Conservation (phyloP, 2,888 invertebrate genomes). For the Philereme vetulata region DNA sequence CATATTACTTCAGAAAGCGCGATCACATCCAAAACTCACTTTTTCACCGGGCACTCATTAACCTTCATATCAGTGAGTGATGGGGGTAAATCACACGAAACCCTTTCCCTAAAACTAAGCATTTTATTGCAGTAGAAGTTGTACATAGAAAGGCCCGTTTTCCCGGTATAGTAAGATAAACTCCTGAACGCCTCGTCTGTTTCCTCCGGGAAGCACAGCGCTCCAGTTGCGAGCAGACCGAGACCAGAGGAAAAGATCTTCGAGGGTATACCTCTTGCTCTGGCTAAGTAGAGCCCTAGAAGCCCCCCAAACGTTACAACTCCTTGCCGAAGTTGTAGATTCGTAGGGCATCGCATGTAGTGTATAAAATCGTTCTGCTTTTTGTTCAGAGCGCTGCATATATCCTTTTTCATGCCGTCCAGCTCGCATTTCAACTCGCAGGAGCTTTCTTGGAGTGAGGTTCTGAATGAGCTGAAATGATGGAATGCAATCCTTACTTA, state of each 20-base stretch:
- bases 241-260: constrained; percentile 46
- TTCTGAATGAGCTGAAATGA: constrained; percentile 34
- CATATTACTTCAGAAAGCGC: too few relatives aligned
- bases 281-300: constrained; percentile 44
- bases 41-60: constrained; percentile 40
- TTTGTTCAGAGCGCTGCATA: constrained; percentile 20
- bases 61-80: constrained; percentile 25
- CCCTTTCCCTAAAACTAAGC: constrained; percentile 44
- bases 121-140: constrained; percentile 46
- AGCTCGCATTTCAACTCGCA: constrained; percentile 35
- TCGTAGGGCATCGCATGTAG: constrained; percentile 55
- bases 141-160: constrained; percentile 39
- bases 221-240: constrained; percentile 53
- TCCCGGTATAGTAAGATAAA: constrained; percentile 40
- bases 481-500: background rate
- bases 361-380: constrained; percentile 44
- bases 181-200: constrained; percentile 58
- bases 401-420: constrained; percentile 26
- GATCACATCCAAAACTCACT: background rate
- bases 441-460: constrained; percentile 23
- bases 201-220: constrained; percentile 62
- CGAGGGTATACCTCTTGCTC: constrained; percentile 38
- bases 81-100: constrained; percentile 55
- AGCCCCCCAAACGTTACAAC: constrained; percentile 44
- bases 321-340: constrained; percentile 45